phyloP scores from a whole-genome alignment of 2,797 vertebrate species.

The Tragopan temminckii region DNA sequence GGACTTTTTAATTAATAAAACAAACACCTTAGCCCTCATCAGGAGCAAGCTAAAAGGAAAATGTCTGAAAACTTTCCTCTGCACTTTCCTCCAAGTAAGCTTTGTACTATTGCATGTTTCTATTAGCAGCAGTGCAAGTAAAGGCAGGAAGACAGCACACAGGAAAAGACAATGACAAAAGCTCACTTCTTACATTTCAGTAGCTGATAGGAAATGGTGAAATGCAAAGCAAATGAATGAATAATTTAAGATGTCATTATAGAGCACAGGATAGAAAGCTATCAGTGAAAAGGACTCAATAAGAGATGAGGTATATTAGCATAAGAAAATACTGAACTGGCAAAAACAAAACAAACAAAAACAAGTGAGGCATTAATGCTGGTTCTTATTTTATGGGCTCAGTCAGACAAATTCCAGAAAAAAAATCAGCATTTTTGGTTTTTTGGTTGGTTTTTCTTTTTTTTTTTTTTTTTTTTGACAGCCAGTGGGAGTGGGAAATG shows the following conservation, averaged over 20 bases:
- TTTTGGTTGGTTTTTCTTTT: background rate
- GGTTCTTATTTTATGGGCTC: background rate
- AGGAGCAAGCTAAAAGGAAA: background rate
- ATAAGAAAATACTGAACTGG: background rate
- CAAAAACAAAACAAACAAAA: background rate
- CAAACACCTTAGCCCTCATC: background rate
- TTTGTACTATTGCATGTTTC: background rate
- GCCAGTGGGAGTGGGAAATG: background rate
- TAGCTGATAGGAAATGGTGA: background rate
- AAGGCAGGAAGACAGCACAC: background rate
- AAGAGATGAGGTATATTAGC: background rate
- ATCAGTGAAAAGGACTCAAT: background rate
- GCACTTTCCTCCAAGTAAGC: background rate
- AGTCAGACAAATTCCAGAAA: background rate
- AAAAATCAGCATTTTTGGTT: background rate
- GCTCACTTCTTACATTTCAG: background rate
- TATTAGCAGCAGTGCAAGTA: background rate
- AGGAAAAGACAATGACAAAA: background rate
- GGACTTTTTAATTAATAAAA: conserved; percentile 6
- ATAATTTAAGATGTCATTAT: background rate
- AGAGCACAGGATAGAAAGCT: background rate
- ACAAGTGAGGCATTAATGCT: background rate
- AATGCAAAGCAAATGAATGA: background rate
- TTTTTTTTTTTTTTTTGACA: background rate
- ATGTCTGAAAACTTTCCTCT: too few species aligned